Base-by-base conservation (phyloP, 2,797 vertebrate species). In the Chaetophractus vellerosus region DNA sequence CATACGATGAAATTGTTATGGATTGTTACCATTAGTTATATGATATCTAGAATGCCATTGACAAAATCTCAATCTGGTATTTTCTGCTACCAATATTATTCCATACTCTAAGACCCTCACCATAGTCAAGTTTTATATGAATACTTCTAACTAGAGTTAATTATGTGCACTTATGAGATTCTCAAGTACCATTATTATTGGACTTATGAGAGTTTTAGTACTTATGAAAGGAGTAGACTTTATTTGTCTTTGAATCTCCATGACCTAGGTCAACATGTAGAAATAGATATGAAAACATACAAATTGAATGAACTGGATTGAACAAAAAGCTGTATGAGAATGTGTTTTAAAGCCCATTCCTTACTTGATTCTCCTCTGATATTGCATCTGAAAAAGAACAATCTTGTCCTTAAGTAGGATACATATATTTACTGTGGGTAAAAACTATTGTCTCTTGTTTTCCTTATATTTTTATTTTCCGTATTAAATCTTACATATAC, bases 131-230 rank as follows among this genome's bases (percentile, higher is more conserved):
- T 88, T 88, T 83, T 71, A 94, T 52, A 31, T 78, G 31, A 87
- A 52, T 85, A 21, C 45, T 85, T 88, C 63, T 88, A 94, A 92
- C 78, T 94, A 79, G 16, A 94, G 94, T 66, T n/a, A 52, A 66
- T 79, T 21, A 48, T 38, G 36, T 28, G 15, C 9, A 68, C 33
- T 74, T 88, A 52, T 9, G 3, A 64, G 41, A 68, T 76, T 81
- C 38, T 90, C 45, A 82, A 69, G 33, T 31, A 74, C 16, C 38
- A 38, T 38, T 76, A 11, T 63, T 48, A 55, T n/a, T 52, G 15
- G 41, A 75, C 18, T 83, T 92, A 64, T 9, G 5, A 81, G 33
- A 28, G 4, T 61, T 76, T 72, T 9, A 52, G 26, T 85, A 10
- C 18, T n/a, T 80, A 14, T 36, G 41, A 4, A 48, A 88, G 66